Percentiles rank a stretch among this genome's conserved stretches.
phyloP scores from a whole-genome alignment of 1,140 invertebrate species.

The Aphelinus certus region DNA sequence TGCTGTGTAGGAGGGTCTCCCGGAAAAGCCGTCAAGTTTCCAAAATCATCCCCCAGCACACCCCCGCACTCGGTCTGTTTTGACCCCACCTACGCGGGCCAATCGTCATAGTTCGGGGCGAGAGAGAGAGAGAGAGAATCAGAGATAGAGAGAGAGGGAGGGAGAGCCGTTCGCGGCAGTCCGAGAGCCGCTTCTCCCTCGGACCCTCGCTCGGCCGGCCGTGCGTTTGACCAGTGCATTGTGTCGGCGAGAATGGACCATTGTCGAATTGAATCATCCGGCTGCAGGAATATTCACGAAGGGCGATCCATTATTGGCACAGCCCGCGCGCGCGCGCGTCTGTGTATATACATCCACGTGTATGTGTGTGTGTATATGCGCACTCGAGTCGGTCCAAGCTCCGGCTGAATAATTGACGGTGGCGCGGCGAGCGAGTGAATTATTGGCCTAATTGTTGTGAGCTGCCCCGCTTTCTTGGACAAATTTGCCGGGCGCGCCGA shows the following conservation, averaged over 20 bases:
- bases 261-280: constrained; percentile 64
- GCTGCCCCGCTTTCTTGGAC: constrained; percentile 42
- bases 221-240: constrained; percentile 61
- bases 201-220: background rate
- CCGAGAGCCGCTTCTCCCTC: background rate
- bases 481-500: constrained; percentile 52
- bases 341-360: constrained; percentile 5
- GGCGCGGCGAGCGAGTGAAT: constrained; percentile 49
- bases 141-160: background rate
- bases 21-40: background rate
- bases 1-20: background rate
- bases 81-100: constrained; percentile 30
- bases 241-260: constrained; percentile 53
- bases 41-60: background rate
- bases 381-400: constrained; percentile 23
- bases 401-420: constrained; percentile 34
- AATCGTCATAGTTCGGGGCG: background rate
- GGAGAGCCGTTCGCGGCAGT: background rate
- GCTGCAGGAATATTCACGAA: constrained; percentile 53
- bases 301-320: constrained; percentile 46
- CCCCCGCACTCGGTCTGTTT: background rate
- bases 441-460: constrained; percentile 62
- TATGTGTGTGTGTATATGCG: background rate
- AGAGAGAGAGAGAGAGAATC: too few relatives aligned
- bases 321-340: background rate